phyloP scores from a whole-genome alignment of 2,797 vertebrate species.

The Margarornis squamiger region DNA sequence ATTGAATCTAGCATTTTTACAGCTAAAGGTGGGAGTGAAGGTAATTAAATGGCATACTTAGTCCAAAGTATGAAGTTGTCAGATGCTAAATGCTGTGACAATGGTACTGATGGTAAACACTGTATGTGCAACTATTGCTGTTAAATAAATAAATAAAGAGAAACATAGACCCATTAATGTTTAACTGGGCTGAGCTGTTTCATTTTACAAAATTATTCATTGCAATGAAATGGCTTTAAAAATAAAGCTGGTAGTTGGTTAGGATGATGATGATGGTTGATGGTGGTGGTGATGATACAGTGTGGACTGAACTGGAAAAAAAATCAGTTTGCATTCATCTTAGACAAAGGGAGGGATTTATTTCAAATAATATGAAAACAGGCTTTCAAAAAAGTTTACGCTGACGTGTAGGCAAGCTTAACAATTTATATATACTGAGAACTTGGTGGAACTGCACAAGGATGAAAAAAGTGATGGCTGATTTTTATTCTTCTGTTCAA shows the following conservation, averaged over 20 bases:
- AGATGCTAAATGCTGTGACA: conserved; percentile 24
- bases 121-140: conserved; percentile 52
- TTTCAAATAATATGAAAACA: conserved; percentile 46
- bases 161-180: neutral
- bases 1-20: conserved; percentile 66
- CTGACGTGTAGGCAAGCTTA: conserved; percentile 24
- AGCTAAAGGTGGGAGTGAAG: conserved; percentile 40
- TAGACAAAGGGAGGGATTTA: neutral
- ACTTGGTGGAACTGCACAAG: conserved; percentile 51
- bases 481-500: conserved; percentile 78
- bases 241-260: neutral
- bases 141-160: neutral
- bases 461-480: conserved; percentile 52
- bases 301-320: neutral
- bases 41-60: conserved; percentile 23
- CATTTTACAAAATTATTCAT: neutral
- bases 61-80: conserved; percentile 24
- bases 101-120: conserved; percentile 47
- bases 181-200: conserved; percentile 11
- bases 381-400: conserved; percentile 56
- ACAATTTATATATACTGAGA: conserved; percentile 54
- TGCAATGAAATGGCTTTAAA: neutral
- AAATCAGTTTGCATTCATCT: neutral
- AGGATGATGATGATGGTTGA: neutral
- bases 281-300: neutral